Evolutionary conservation across 2,113 vertebrate genomes (phyloP), one percentile per base, ranked within the genome.

Genomic region (Chloropsis hardwickii): DNA sequence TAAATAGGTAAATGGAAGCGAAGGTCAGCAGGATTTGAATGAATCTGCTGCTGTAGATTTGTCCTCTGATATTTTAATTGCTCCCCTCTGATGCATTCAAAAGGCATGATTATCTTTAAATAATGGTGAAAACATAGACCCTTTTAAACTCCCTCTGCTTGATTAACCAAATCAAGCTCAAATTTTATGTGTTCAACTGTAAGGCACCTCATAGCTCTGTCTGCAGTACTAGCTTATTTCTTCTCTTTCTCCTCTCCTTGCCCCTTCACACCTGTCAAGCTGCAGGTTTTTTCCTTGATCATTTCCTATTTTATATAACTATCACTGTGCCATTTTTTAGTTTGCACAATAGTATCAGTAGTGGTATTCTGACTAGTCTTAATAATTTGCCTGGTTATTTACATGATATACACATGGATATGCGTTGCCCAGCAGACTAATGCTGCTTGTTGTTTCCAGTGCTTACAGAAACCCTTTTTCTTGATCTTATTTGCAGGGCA

Each of bases 31-130:
- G 31, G 8, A 13, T 71, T 35, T 57, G 42, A 91, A 77, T 58
- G 29, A 91, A 66, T 24, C 14, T 72, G 28, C 42, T 77, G n/a
- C 61, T 79, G 54, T 82, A 88, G 62, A 80, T 61, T 77, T 87
- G 16, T 89, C 22, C 33, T 50, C 45, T 79, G 47, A 73, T 93
- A 77, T 91, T 86, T 95, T 82, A 92, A 88, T 93, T 77, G 42
- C 12, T 79, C 25, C 29, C 31, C 12, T 91, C 25, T 2, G 8
- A 80, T 72, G 35, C 24, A 69, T 88, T 90, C 27, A 76, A 81
- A 85, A 87, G 25, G 5, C 9, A 70, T 57, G 6, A 15, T 54
- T 67, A 57, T 54, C 67, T 57, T 65, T 20, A 61, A 94, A 86
- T 51, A 80, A 61, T n/a, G 6, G 11, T 71, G 24, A 92, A 81